Evolutionary conservation across 2,888 invertebrate genomes (phyloP).

Genomic region (Sphaerophoria rueppellii): DNA sequence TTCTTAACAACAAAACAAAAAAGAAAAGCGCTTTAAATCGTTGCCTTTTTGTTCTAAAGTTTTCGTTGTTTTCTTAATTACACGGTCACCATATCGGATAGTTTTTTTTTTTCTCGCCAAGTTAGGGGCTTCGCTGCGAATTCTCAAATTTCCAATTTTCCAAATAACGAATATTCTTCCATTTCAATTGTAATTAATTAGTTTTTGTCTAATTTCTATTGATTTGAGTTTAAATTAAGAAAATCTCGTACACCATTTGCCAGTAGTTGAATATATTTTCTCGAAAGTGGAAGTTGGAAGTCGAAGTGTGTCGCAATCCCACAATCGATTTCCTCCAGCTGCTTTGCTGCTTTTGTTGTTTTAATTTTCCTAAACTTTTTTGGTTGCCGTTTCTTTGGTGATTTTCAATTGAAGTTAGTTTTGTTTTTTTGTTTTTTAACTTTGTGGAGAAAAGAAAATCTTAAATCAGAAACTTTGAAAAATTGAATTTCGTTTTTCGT

Average conservation of each 20-base stretch:
- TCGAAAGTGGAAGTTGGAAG: constrained; percentile 6
- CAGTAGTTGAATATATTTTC: constrained; percentile 45
- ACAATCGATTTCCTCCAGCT: constrained; percentile 63
- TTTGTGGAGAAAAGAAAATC: too few relatives aligned
- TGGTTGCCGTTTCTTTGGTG: constrained; percentile 43
- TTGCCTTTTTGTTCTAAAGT: neutral
- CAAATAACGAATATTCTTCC: constrained; percentile 39
- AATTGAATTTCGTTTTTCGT: constrained; percentile 1
- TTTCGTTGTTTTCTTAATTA: neutral
- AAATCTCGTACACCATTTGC: constrained; percentile 40
- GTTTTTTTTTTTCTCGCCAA: constrained; percentile 16
- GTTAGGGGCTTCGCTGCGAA: constrained; percentile 22
- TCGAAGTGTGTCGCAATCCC: constrained; percentile 56
- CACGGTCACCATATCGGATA: constrained; percentile 43
- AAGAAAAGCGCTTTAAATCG: constrained; percentile 54
- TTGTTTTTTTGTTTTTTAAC: too few relatives aligned
- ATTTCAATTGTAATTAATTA: constrained; percentile 26
- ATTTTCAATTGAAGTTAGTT: too few relatives aligned
- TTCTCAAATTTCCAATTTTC: neutral
- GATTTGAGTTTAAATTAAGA: constrained; percentile 40
- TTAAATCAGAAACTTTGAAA: too few relatives aligned
- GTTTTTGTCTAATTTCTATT: neutral
- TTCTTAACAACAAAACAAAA: constrained; percentile 42
- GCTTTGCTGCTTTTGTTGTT: constrained; percentile 16
- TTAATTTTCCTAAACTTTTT: constrained; percentile 60